Evolutionary conservation across 2,113 vertebrate genomes (phyloP).

Genomic region (Bos indicus): DNA sequence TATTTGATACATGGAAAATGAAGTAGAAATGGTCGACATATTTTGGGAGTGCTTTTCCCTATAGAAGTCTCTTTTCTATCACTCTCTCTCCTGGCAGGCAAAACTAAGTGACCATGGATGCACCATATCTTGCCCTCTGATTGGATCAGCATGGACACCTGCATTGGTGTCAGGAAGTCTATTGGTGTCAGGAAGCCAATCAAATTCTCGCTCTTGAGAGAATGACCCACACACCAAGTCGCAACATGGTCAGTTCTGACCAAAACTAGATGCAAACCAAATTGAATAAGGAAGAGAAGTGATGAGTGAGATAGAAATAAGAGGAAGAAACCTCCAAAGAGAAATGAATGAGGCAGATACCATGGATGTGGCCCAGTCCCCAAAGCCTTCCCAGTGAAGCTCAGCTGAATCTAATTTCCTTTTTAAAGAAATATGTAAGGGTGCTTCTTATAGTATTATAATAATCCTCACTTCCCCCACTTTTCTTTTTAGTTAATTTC

Average conservation of each 20-base stretch:
- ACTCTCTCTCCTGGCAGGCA: background rate
- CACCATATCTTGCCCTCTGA: background rate
- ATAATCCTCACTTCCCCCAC: background rate
- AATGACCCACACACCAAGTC: background rate
- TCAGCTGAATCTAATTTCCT: background rate
- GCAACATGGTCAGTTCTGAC: background rate
- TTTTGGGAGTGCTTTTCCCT: background rate
- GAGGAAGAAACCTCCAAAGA: background rate
- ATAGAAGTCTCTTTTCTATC: background rate
- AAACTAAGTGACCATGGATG: background rate
- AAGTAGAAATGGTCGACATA: background rate
- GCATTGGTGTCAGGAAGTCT: background rate
- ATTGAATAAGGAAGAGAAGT: background rate
- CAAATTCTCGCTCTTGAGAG: background rate
- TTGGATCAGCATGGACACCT: background rate
- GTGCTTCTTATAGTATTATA: background rate
- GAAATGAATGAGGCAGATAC: background rate
- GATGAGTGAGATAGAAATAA: background rate
- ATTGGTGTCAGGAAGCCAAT: background rate
- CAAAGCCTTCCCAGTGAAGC: background rate
- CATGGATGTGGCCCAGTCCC: too few species aligned
- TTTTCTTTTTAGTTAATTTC: background rate
- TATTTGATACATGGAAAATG: background rate
- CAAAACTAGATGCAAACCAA: background rate
- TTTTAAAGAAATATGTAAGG: background rate